These are phyloP conservation scores for Diplolepis rosae DNA, from an alignment of 2,888 invertebrate species.

Conservation along the genomic window DNA sequence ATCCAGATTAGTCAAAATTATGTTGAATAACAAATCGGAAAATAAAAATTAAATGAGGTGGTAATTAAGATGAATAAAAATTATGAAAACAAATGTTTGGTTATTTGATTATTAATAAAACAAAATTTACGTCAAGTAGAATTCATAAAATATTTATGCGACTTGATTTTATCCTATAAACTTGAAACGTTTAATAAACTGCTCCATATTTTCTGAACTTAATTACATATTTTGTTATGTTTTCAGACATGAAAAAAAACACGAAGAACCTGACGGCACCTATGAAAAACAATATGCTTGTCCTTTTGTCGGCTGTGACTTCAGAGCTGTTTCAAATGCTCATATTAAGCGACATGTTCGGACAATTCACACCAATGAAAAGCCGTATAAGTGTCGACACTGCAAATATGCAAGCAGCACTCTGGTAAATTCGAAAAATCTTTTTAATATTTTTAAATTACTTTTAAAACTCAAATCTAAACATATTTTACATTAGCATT, in stretches of 20 bases:
- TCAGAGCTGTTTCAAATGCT: slow-evolving; percentile 79
- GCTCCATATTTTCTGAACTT: neutral
- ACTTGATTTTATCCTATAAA: too few species aligned
- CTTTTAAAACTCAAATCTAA: neutral
- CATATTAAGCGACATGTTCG: slow-evolving; percentile 87
- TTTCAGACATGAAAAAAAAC: slow-evolving; percentile 64
- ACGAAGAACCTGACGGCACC: slow-evolving; percentile 44
- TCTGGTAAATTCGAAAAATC: slow-evolving; percentile 76
- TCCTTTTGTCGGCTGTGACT: slow-evolving; percentile 77
- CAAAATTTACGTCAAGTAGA: too few species aligned
- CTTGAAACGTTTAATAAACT: too few species aligned
- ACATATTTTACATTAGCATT: too few species aligned
- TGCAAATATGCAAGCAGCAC: slow-evolving; percentile 87
- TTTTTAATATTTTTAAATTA: neutral
- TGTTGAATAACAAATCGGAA: too few species aligned
- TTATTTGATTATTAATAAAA: too few species aligned
- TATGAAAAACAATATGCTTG: slow-evolving; percentile 49
- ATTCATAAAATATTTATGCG: too few species aligned
- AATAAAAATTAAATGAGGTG: too few species aligned
- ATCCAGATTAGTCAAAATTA: too few species aligned
- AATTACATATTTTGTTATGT: neutral
- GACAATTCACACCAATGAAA: slow-evolving; percentile 83
- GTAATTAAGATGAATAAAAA: too few species aligned
- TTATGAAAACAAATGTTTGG: too few species aligned
- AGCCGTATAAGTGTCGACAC: slow-evolving; percentile 90